phyloP scores from a whole-genome alignment of 1,140 invertebrate species.

The Parapsyche elsis region DNA sequence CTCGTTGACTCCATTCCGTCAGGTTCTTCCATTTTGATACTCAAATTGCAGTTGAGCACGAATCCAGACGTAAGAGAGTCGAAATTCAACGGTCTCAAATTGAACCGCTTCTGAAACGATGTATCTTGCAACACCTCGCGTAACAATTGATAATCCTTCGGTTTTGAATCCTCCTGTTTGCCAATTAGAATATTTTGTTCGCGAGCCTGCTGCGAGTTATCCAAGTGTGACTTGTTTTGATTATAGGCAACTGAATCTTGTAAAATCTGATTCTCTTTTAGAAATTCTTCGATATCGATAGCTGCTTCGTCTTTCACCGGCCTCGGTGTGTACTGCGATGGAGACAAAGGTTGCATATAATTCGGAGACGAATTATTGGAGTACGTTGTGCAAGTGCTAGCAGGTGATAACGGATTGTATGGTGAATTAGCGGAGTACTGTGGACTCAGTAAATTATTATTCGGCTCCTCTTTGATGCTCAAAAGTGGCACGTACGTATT shows the following conservation, averaged over 20 bases:
- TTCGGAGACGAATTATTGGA: constrained; percentile 61
- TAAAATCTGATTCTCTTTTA: constrained; percentile 67
- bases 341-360: constrained; percentile 60
- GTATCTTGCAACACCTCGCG: constrained; percentile 84
- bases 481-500: constrained; percentile 59
- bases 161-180: constrained; percentile 64
- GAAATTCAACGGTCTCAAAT: constrained; percentile 79
- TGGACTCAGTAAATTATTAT: constrained; percentile 66
- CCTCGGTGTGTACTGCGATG: constrained; percentile 68
- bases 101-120: constrained; percentile 83
- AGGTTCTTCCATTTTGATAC: constrained; percentile 72
- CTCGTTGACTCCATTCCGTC: constrained; percentile 60
- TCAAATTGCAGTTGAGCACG: constrained; percentile 68
- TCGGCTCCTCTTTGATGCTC: constrained; percentile 66
- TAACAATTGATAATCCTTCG: constrained; percentile 80
- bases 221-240: constrained; percentile 40
- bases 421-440: constrained; percentile 68
- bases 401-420: constrained; percentile 66
- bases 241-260: constrained; percentile 61
- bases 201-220: constrained; percentile 58
- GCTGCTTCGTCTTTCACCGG: constrained; percentile 67
- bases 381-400: constrained; percentile 69
- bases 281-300: constrained; percentile 66
- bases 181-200: constrained; percentile 54
- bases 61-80: constrained; percentile 66